Conservation (phyloP, 1,140 invertebrate species). For the Caenorhabditis latens region DNA sequence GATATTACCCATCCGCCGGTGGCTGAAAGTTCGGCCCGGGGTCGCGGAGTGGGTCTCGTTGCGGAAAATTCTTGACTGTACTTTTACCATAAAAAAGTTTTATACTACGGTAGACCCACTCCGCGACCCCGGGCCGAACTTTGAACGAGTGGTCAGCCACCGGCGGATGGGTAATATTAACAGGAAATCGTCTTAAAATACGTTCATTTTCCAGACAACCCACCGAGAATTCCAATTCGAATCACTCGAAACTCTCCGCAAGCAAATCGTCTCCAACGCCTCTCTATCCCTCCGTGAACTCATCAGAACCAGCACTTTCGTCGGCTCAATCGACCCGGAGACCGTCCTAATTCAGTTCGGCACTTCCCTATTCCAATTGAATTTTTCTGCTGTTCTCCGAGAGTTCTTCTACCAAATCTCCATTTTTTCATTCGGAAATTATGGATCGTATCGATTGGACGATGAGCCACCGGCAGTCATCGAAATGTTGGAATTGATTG, state of each 20-base stretch:
- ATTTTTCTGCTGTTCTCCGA: neutral
- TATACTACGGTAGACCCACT: no score
- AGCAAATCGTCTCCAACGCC: neutral
- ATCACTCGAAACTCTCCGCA: neutral
- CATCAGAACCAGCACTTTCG: conserved; percentile 25
- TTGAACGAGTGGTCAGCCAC: no score
- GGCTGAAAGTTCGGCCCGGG: no score
- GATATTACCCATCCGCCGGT: no score
- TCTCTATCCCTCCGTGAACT: conserved; percentile 13
- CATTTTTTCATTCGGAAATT: conserved; percentile 41
- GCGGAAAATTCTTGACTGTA: no score
- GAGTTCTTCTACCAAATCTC: conserved; percentile 44
- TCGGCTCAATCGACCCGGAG: conserved; percentile 21
- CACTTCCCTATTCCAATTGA: neutral
- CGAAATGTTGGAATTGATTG: conserved; percentile 6
- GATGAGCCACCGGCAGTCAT: neutral
- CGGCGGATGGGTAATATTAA: no score
- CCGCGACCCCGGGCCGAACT: no score
- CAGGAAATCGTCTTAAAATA: no score
- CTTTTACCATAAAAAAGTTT: no score
- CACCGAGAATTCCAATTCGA: conserved; percentile 18
- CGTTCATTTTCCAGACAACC: neutral
- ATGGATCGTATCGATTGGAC: conserved; percentile 3
- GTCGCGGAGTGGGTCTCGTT: no score
- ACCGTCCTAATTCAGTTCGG: neutral